phyloP scores from a whole-genome alignment of 2,888 invertebrate genomes.

The Ochropleura leucogaster region DNA sequence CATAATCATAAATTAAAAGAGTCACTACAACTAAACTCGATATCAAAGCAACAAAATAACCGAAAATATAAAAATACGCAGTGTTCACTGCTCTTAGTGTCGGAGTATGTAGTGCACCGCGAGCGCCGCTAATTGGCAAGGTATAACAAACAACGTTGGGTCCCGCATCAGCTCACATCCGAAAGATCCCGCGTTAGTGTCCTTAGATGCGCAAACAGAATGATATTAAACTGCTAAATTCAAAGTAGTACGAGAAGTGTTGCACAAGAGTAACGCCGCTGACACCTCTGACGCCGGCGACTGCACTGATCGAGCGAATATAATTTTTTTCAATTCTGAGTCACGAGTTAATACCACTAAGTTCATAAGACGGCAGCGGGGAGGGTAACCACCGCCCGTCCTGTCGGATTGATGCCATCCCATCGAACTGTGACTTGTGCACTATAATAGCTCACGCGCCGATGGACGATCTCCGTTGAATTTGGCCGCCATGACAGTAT shows the following conservation, averaged over 20 bases:
- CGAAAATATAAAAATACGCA: conserved; percentile 15
- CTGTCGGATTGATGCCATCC: too few relatives aligned
- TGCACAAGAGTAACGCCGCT: too few relatives aligned
- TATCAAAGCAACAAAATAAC: too few relatives aligned
- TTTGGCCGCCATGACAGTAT: too few relatives aligned
- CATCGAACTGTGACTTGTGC: too few relatives aligned
- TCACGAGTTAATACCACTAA: neutral
- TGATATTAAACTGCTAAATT: conserved; percentile 48
- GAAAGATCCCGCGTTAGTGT: conserved; percentile 25
- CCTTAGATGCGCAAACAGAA: conserved; percentile 39
- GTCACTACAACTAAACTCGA: too few relatives aligned
- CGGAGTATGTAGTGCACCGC: conserved; percentile 24
- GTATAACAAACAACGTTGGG: conserved; percentile 18
- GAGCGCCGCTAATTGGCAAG: neutral
- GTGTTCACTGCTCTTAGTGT: neutral
- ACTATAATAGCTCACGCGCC: too few relatives aligned
- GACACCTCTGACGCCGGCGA: conserved; percentile 1
- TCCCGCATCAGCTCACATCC: conserved; percentile 1
- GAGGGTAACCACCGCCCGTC: too few relatives aligned
- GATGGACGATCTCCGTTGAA: too few relatives aligned
- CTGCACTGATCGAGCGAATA: conserved; percentile 47
- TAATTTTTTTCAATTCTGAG: conserved; percentile 45
- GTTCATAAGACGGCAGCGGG: neutral
- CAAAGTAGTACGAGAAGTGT: too few relatives aligned
- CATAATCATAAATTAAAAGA: too few relatives aligned